Evolutionary conservation across 1,140 invertebrate species (phyloP).

Genomic region (Acromyrmex heyeri): DNA sequence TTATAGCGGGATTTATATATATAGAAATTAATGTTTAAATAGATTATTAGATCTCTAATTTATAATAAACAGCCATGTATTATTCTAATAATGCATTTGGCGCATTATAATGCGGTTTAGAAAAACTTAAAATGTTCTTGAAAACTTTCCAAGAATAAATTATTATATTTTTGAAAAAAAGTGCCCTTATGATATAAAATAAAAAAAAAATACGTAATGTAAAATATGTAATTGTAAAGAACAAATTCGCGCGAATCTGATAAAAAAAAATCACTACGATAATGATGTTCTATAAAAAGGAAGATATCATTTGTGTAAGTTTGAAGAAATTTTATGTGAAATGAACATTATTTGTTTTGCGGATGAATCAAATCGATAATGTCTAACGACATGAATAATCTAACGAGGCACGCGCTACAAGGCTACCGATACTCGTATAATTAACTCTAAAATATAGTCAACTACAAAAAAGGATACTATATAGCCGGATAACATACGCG

Average conservation of each 20-base stretch:
- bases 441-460: conserved; percentile 24
- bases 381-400: neutral
- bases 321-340: neutral
- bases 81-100: neutral
- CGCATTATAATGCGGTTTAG: neutral
- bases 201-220: neutral
- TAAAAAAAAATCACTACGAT: neutral
- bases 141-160: neutral
- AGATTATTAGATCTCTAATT: neutral
- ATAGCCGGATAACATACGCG: neutral
- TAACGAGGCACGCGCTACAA: conserved; percentile 8
- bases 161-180: neutral
- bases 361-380: conserved; percentile 6
- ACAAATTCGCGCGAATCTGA: neutral
- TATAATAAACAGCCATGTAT: neutral
- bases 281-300: neutral
- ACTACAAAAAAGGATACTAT: neutral
- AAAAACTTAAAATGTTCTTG: neutral
- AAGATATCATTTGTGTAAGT: neutral
- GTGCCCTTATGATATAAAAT: too few species aligned
- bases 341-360: neutral
- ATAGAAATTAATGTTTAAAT: neutral
- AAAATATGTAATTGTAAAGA: conserved; percentile 8
- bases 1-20: too few species aligned
- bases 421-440: conserved; percentile 2